Evolutionary conservation across 2,888 invertebrate species (phyloP), one percentile per base, ranked within the genome.

Genomic region (Ochlodes sylvanus): DNA sequence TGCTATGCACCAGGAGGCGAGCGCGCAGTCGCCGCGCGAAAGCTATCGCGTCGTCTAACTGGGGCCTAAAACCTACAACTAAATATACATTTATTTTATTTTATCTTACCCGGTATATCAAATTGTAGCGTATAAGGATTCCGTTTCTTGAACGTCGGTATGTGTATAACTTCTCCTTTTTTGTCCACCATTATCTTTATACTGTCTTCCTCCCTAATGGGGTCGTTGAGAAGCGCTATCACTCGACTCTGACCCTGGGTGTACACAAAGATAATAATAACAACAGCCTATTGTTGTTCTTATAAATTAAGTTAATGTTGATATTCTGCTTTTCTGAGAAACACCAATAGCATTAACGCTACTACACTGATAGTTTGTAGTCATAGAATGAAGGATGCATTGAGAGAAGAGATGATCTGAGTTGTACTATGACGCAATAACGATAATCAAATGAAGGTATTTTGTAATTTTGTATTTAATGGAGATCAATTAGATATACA

Each of bases 51-150:
- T n/a, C n/a, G n/a, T n/a, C n/a, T n/a, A n/a, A n/a, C n/a, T n/a
- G n/a, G n/a, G n/a, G n/a, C n/a, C n/a, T n/a, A n/a, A n/a, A n/a
- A n/a, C n/a, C n/a, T n/a, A n/a, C 2, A 27, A 27, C 27, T 27
- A 27, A 27, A 27, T 27, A 52, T 41, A 44, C 44, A 32, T 12
- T 56, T 42, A 2, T 1, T 12, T 56, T 42, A 2, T 1, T 47
- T 10, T 27, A 0, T 17, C 61, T 62, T 74, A 95, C 95, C 95
- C 75, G 98, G 98, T 84, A 98, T 96, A 75, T 96, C 95, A 83
- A 98, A 97, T 81, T 97, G 97, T 57, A 98, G 87, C 0, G 97
- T 97, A 81, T 96, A 98, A 0, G 98, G 97, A 88, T 98, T 98
- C 75, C 97, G 94, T 75, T 95, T 95, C 80, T 97, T 97, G 76